Conservation (phyloP, 2,113 vertebrate genomes). For the Aphelocoma coerulescens region DNA sequence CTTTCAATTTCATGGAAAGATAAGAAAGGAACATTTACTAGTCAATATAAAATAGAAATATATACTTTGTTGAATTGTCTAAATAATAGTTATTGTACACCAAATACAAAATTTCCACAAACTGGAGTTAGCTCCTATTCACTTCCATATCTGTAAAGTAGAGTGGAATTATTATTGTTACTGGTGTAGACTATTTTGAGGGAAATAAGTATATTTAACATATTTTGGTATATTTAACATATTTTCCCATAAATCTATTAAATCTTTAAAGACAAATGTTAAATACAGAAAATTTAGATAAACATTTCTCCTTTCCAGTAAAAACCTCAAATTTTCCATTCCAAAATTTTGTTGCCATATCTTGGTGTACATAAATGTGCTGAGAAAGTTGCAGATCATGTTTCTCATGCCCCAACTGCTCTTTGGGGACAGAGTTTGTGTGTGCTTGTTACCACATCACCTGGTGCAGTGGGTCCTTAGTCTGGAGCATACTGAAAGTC, state of each 20-base stretch:
- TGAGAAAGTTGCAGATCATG: background rate
- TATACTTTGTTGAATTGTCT: background rate
- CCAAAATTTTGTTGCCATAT: background rate
- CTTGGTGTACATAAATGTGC: background rate
- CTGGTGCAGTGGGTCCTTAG: background rate
- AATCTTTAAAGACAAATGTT: background rate
- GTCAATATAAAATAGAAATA: background rate
- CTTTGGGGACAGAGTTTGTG: background rate
- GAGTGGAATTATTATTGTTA: background rate
- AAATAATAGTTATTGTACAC: background rate
- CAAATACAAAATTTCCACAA: background rate
- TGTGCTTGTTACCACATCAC: background rate
- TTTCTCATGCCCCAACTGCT: background rate
- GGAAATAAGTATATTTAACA: background rate
- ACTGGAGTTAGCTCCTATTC: background rate
- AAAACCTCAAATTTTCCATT: background rate
- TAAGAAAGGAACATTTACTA: background rate
- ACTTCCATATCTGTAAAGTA: background rate
- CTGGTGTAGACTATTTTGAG: background rate
- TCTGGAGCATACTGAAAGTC: background rate
- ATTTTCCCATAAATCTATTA: background rate
- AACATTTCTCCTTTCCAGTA: background rate
- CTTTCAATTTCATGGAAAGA: background rate
- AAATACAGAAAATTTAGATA: background rate
- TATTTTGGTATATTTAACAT: background rate